Evolutionary conservation across 1,140 invertebrate genomes (phyloP), one percentile per base, ranked within the genome.

Genomic region (Sycobia sp.): DNA sequence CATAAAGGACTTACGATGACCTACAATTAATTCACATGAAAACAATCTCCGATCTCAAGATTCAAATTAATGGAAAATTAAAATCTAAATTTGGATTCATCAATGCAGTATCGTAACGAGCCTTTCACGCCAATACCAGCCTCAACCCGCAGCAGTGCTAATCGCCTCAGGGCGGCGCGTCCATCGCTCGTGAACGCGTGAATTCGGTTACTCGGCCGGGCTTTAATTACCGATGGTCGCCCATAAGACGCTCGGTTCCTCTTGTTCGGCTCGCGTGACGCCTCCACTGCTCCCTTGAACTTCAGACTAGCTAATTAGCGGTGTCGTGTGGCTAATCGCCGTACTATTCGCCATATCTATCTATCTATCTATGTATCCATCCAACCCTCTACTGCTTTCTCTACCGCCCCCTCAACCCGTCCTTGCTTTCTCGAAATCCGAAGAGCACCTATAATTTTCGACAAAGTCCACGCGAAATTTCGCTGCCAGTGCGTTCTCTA

Each of bases 261-360:
- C n/a, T 14, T 29, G 2, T 22, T 38, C 20, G 32, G 13, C 36
- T 62, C 50, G 51, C 43, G 51, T 62, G 51, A 49, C 60, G 51
- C 29, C 29, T n/a, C 20, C 34, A 51, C 44, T 62, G 46, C 29
- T 63, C 62, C 54, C 62, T 63, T 63, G 62, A 50, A 63, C 57
- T 63, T 63, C 62, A 38, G 47, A 54, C 36, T 46, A 51, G 29
- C 54, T 63, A 63, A 63, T 63, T 63, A 63, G 43, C 43, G 54
- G 62, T 63, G 62, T 63, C 62, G 54, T 57, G 62, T 63, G 27
- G 38, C 61, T 63, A 63, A 63, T 63, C 62, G 57, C 38, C 34
- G 44, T 22, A 18, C 59, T 62, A 62, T 54, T 60, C 36, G 57
- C 51, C 8, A n/a, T n/a, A n/a, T n/a, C n/a, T n/a, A n/a, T n/a